phyloP scores from a whole-genome alignment of 2,888 invertebrate genomes.

The Eupsilia transversa region DNA sequence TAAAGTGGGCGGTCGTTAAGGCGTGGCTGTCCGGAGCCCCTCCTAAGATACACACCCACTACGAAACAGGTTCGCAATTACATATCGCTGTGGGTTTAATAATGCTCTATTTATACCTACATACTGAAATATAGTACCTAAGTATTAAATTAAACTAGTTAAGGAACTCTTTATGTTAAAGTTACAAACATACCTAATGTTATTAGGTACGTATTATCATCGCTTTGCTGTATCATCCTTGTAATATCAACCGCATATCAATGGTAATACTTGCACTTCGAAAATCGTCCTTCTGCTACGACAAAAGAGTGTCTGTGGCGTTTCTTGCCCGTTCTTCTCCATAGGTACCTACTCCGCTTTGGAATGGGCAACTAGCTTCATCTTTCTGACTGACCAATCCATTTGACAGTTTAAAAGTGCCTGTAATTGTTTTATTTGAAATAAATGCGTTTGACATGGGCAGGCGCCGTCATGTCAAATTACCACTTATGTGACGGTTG shows the following conservation, averaged over 20 bases:
- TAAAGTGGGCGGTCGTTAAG: slow-evolving; percentile 74
- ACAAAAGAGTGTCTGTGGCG: too few relatives aligned
- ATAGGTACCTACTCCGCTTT: too few relatives aligned
- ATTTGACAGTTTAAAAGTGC: too few relatives aligned
- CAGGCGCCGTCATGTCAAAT: background rate
- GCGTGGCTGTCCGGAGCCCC: slow-evolving; percentile 79
- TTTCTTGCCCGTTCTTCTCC: too few relatives aligned
- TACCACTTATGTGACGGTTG: background rate
- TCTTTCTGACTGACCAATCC: too few relatives aligned
- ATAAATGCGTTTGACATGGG: too few relatives aligned
- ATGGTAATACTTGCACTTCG: background rate
- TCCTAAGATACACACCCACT: slow-evolving; percentile 75
- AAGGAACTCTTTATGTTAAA: background rate
- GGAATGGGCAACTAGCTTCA: too few relatives aligned
- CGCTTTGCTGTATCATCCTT: background rate
- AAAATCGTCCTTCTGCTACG: background rate
- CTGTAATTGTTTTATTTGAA: too few relatives aligned
- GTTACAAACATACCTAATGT: background rate
- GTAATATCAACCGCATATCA: background rate
- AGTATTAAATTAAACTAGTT: slow-evolving; percentile 1
- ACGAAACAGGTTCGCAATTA: slow-evolving; percentile 81
- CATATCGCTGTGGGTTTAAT: slow-evolving; percentile 63
- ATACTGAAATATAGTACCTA: slow-evolving; percentile 50
- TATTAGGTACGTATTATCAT: background rate
- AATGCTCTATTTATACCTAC: slow-evolving; percentile 36